phyloP scores from a whole-genome alignment of 2,113 vertebrate species.

The Orientallactaga bullata region DNA sequence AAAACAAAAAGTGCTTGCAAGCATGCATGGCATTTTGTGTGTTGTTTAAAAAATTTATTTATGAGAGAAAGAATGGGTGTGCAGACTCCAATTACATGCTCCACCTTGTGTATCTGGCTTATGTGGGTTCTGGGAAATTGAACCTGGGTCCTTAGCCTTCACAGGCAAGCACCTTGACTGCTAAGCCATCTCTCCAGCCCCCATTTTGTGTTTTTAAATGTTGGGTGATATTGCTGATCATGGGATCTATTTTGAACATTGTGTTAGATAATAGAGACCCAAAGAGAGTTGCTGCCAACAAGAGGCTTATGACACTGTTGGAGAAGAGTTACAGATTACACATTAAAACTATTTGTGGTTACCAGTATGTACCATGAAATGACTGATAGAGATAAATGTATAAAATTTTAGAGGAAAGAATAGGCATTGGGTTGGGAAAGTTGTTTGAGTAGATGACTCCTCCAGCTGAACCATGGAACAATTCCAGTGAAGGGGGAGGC shows the following conservation, averaged over 20 bases:
- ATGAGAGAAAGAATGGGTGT: too few relatives aligned
- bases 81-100: too few relatives aligned
- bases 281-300: neutral
- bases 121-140: too few relatives aligned
- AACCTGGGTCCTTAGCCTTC: too few relatives aligned
- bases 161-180: too few relatives aligned
- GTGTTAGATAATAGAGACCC: conserved; percentile 8
- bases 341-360: neutral
- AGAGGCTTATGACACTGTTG: conserved; percentile 13
- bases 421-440: neutral
- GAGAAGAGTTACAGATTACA: neutral
- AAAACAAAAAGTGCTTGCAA: neutral
- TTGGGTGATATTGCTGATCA: neutral
- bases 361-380: neutral
- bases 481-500: neutral
- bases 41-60: neutral
- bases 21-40: neutral
- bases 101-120: too few relatives aligned
- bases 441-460: neutral
- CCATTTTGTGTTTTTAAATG: neutral
- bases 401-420: conserved; percentile 9
- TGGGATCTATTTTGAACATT: neutral
- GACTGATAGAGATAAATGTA: neutral
- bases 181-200: too few relatives aligned
- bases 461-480: neutral